These are phyloP conservation scores for Anseranas semipalmata DNA, from an alignment of 2,113 vertebrate species.

Conservation along the genomic window DNA sequence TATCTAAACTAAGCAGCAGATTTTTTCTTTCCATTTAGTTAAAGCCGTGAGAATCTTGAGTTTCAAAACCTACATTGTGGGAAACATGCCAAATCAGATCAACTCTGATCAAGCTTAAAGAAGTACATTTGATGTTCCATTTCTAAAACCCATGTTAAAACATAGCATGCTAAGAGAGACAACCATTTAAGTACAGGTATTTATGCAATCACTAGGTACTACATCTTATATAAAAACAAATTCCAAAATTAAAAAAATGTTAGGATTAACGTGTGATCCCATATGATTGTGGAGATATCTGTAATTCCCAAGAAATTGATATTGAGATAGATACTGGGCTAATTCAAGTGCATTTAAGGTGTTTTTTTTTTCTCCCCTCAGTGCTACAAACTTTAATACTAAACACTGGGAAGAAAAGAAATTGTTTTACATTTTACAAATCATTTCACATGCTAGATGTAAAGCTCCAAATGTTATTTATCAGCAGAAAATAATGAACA, in stretches of 20 bases:
- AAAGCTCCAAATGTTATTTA: not conserved
- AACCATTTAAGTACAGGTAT: not conserved
- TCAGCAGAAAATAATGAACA: not conserved
- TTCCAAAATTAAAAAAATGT: not conserved
- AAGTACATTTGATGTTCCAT: not conserved
- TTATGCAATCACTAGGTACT: not conserved
- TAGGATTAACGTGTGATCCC: not conserved
- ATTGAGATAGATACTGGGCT: not conserved
- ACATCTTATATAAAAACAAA: not conserved
- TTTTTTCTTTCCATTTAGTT: not conserved
- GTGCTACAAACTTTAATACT: not conserved
- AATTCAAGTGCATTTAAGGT: not conserved
- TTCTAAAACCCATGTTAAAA: not conserved
- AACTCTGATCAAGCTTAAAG: not conserved
- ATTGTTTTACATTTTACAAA: too few species aligned
- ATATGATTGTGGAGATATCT: not conserved
- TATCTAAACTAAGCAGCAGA: not conserved
- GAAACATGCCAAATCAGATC: not conserved
- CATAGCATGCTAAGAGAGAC: not conserved
- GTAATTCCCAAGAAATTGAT: not conserved
- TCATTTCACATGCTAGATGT: not conserved
- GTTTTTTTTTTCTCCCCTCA: not conserved
- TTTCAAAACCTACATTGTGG: not conserved
- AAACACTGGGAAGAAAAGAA: not conserved
- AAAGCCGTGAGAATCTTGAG: not conserved